Evolutionary conservation across 2,797 vertebrate genomes (phyloP).

Genomic region (Diplodus sargus): DNA sequence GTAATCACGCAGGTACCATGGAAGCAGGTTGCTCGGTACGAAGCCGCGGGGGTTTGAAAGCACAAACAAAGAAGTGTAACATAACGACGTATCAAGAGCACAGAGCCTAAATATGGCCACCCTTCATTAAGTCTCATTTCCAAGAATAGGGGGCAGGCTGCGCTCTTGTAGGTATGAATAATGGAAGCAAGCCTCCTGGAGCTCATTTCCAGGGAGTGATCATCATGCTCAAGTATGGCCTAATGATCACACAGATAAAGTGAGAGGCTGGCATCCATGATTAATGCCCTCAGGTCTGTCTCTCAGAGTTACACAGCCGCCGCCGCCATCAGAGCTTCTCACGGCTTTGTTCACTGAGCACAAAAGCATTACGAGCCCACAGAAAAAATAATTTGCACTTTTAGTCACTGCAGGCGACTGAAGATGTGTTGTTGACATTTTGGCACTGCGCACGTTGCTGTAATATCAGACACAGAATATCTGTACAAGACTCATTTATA

Average conservation of each 20-base stretch:
- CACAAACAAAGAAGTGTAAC: constrained; percentile 36
- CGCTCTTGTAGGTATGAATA: constrained; percentile 81
- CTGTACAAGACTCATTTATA: background rate
- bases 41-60: constrained; percentile 23
- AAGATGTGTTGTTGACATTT: background rate
- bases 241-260: constrained; percentile 82
- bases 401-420: constrained; percentile 23
- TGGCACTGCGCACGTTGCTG: background rate
- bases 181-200: constrained; percentile 80
- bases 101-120: constrained; percentile 66
- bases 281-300: constrained; percentile 71
- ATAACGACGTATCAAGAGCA: constrained; percentile 62
- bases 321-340: constrained; percentile 28
- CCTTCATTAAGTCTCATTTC: constrained; percentile 79
- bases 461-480: background rate
- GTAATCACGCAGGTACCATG: constrained; percentile 34
- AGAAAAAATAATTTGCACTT: constrained; percentile 21
- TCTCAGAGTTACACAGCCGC: constrained; percentile 56
- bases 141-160: constrained; percentile 77
- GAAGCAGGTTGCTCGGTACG: constrained; percentile 32
- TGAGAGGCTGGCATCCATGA: constrained; percentile 75
- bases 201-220: constrained; percentile 80
- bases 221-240: constrained; percentile 73
- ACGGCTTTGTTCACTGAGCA: constrained; percentile 23
- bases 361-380: constrained; percentile 1